A percentile compares a stretch with the other conserved stretches of the same genome.
Evolutionary conservation across 2,888 invertebrate genomes (phyloP).

Genomic region (Nymphalis polychloros): DNA sequence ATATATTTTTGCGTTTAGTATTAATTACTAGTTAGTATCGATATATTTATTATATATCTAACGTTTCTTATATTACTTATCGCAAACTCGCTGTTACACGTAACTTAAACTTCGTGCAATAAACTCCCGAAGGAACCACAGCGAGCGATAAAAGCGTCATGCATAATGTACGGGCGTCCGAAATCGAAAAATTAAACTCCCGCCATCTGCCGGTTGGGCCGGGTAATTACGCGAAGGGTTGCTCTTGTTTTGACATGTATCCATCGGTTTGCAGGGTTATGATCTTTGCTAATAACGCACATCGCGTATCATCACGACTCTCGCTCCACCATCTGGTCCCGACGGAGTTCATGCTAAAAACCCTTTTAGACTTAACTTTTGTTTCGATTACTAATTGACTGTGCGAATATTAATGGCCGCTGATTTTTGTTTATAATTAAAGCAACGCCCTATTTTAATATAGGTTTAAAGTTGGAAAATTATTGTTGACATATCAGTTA

Average conservation of each 20-base stretch:
- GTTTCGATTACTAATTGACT: slow-evolving; percentile 42
- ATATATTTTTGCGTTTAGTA: too few relatives aligned
- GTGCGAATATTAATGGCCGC: slow-evolving; percentile 35
- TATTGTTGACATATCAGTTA: not conserved
- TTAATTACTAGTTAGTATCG: too few relatives aligned
- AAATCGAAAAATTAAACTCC: slow-evolving; percentile 81
- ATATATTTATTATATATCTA: not conserved
- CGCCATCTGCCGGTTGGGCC: slow-evolving; percentile 70
- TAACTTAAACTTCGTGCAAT: slow-evolving; percentile 38
- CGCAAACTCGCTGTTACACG: slow-evolving; percentile 42
- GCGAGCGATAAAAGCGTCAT: slow-evolving; percentile 80
- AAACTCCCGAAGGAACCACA: slow-evolving; percentile 76
- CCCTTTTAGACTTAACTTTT: slow-evolving; percentile 41
- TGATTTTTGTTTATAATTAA: slow-evolving; percentile 17
- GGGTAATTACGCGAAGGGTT: slow-evolving; percentile 63
- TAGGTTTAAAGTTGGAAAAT: not conserved
- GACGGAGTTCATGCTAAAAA: slow-evolving; percentile 37
- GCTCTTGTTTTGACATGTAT: slow-evolving; percentile 56
- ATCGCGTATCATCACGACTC: slow-evolving; percentile 42
- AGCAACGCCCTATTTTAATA: not conserved
- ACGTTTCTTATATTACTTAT: not conserved
- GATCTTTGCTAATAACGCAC: slow-evolving; percentile 63
- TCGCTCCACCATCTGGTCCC: slow-evolving; percentile 31
- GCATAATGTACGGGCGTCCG: slow-evolving; percentile 77
- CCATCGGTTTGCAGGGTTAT: slow-evolving; percentile 57